Percentiles rank a stretch among this genome's conserved stretches.
Evolutionary conservation across 2,113 vertebrate species (phyloP).

Genomic region (Seriola aureovittata): DNA sequence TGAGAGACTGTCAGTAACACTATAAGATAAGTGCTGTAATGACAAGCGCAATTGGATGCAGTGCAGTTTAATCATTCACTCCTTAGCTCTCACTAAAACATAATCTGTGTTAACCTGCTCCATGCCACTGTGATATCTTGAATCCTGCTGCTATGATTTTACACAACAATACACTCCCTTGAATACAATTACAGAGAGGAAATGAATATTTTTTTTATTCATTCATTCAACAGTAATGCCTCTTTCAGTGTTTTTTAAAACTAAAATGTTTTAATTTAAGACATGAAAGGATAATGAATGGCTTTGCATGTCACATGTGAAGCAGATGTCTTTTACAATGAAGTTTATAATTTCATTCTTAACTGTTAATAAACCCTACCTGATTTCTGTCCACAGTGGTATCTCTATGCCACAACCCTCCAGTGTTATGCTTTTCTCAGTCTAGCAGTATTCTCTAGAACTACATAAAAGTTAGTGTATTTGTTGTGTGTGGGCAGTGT

Average conservation of each 20-base stretch:
- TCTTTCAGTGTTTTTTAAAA: neutral
- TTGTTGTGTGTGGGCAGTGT: constrained; percentile 2
- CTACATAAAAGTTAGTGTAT: neutral
- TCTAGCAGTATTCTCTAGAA: neutral
- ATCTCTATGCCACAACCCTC: constrained; percentile 4
- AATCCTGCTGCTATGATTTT: constrained; percentile 56
- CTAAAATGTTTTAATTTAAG: constrained; percentile 23
- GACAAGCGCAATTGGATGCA: constrained; percentile 67
- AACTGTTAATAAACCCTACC: neutral
- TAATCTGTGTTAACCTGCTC: constrained; percentile 65
- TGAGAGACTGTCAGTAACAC: constrained; percentile 57
- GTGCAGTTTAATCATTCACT: constrained; percentile 66
- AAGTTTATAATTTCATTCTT: neutral
- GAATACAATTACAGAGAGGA: constrained; percentile 43
- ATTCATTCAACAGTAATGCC: constrained; percentile 24
- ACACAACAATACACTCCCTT: constrained; percentile 52
- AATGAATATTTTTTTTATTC: constrained; percentile 31
- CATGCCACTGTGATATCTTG: constrained; percentile 47
- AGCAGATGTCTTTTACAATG: neutral
- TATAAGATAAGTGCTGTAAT: constrained; percentile 62
- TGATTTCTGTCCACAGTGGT: constrained; percentile 8
- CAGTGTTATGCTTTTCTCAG: constrained; percentile 6
- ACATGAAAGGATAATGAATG: constrained; percentile 27
- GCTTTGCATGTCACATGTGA: neutral
- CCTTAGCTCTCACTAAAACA: constrained; percentile 71